A percentile compares a stretch with the other conserved stretches of the same genome.
phyloP scores from a whole-genome alignment of 2,888 invertebrate species.

The Monochamus alternatus region DNA sequence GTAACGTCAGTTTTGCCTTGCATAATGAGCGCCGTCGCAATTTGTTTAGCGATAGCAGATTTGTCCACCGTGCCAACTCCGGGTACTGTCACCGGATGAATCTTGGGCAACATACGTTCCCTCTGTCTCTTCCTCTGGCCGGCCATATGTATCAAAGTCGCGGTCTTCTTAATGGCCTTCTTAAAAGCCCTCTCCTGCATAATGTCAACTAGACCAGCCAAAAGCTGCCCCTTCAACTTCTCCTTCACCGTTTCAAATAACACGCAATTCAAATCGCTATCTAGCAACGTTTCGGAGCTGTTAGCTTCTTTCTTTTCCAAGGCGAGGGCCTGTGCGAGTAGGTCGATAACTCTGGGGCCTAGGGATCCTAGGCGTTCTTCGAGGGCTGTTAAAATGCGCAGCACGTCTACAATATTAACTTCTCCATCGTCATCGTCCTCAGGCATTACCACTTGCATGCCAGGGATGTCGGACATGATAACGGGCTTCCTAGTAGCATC shows the following conservation, averaged over 20 bases:
- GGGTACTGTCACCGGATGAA: constrained; percentile 76
- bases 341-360: constrained; percentile 84
- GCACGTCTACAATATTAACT: constrained; percentile 77
- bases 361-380: constrained; percentile 89
- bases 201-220: constrained; percentile 70
- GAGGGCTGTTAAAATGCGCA: constrained; percentile 84
- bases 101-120: constrained; percentile 57
- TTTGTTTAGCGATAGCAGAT: constrained; percentile 85
- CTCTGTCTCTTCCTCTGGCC: constrained; percentile 71
- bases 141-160: constrained; percentile 81
- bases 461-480: neutral
- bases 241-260: constrained; percentile 90
- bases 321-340: constrained; percentile 84
- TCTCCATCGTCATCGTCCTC: constrained; percentile 73
- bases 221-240: constrained; percentile 77
- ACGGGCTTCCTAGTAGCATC: constrained; percentile 64
- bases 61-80: constrained; percentile 84
- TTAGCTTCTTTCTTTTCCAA: constrained; percentile 83
- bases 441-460: constrained; percentile 37
- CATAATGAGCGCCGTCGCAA: constrained; percentile 84
- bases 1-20: constrained; percentile 88
- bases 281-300: constrained; percentile 82
- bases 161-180: constrained; percentile 83
- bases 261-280: constrained; percentile 82
- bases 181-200: constrained; percentile 82